Percentiles rank a stretch among this genome's conserved stretches.
phyloP scores from a whole-genome alignment of 2,888 invertebrate genomes.

The Asteroscopus sphinx region DNA sequence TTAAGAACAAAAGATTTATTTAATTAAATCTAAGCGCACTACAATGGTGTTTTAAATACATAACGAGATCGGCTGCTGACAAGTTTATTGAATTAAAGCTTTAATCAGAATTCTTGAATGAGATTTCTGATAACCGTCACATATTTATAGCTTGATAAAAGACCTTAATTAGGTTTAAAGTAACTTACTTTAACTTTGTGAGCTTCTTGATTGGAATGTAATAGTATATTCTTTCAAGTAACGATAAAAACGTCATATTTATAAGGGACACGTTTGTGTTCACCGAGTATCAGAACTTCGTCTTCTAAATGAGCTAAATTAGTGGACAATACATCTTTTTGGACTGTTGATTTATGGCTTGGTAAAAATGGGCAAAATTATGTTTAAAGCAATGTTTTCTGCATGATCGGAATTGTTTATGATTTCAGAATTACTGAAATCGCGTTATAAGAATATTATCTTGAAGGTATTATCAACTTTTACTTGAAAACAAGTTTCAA shows the following conservation, averaged over 20 bases:
- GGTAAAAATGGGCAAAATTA: background rate
- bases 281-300: slow-evolving; percentile 11
- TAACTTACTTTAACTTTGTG: slow-evolving; percentile 10
- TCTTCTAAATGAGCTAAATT: slow-evolving; percentile 26
- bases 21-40: slow-evolving; percentile 2
- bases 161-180: slow-evolving; percentile 15
- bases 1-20: background rate
- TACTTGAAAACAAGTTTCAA: slow-evolving; percentile 18
- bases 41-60: slow-evolving; percentile 2
- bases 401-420: background rate
- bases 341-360: slow-evolving; percentile 6
- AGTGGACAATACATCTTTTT: slow-evolving; percentile 20
- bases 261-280: slow-evolving; percentile 15
- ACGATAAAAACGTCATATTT: background rate
- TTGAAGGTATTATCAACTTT: slow-evolving; percentile 1
- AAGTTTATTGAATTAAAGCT: slow-evolving; percentile 4
- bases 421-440: background rate
- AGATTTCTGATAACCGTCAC: background rate
- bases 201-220: slow-evolving; percentile 13
- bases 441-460: background rate
- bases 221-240: background rate
- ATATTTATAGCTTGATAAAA: slow-evolving; percentile 13
- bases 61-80: background rate
- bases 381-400: background rate
- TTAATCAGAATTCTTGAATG: slow-evolving; percentile 3